These are phyloP conservation scores for Rhyacophila evoluta DNA, from an alignment of 2,888 invertebrate genomes.

Conservation along the genomic window DNA sequence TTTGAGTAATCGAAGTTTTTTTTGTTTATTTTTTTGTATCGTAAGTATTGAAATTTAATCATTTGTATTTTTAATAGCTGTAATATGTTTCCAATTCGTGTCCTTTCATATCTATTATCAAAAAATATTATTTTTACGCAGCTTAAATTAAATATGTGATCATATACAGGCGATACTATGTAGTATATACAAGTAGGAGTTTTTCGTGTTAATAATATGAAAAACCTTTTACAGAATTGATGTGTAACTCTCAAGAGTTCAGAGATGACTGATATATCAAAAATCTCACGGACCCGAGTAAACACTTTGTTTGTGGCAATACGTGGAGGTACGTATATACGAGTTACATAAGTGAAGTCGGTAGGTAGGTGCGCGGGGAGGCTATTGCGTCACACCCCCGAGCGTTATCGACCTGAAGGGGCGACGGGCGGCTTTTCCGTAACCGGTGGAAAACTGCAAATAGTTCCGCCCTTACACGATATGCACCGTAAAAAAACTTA, in stretches of 20 bases:
- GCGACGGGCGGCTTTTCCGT: slow-evolving; percentile 29
- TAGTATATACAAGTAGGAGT: too few relatives aligned
- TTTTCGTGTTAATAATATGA: neutral
- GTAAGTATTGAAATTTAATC: too few relatives aligned
- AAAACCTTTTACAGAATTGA: neutral
- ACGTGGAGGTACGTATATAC: neutral
- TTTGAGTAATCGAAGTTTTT: too few relatives aligned
- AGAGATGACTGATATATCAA: neutral
- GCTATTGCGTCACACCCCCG: slow-evolving; percentile 37
- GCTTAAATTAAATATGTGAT: too few relatives aligned
- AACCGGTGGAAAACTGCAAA: slow-evolving; percentile 15
- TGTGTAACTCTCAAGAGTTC: neutral
- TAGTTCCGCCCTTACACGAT: slow-evolving; percentile 15
- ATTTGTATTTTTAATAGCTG: too few relatives aligned
- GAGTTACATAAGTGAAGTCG: slow-evolving; percentile 28
- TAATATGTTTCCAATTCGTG: too few relatives aligned
- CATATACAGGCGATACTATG: too few relatives aligned
- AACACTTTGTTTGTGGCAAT: slow-evolving; percentile 1
- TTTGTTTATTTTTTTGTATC: too few relatives aligned
- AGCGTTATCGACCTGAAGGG: slow-evolving; percentile 23
- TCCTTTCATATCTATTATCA: too few relatives aligned
- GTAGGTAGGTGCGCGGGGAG: neutral
- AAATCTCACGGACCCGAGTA: neutral
- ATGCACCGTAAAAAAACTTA: neutral
- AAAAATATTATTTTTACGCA: too few relatives aligned